Percentiles rank a stretch among this genome's conserved stretches.
These are phyloP conservation scores for Cyanoliseus patagonus DNA, from an alignment of 2,113 vertebrate species.

Conservation along the genomic window DNA sequence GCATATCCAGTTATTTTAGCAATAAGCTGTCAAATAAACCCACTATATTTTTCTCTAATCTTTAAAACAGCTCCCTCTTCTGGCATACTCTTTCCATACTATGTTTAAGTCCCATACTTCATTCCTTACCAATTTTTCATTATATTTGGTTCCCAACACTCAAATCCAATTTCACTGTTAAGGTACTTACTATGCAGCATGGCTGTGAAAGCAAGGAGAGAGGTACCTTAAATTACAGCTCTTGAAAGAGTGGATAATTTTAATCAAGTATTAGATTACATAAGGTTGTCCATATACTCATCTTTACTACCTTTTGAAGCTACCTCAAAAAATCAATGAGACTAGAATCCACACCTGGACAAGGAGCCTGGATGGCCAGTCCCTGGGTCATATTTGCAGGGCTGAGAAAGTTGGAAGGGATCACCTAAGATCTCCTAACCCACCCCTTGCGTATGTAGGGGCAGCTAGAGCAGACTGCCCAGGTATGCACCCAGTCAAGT, in stretches of 20 bases:
- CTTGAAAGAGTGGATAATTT: neutral
- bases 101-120: neutral
- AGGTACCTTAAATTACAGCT: neutral
- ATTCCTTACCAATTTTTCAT: neutral
- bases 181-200: neutral
- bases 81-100: slow-evolving; percentile 11
- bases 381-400: neutral
- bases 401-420: neutral
- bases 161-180: neutral
- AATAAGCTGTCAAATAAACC: neutral
- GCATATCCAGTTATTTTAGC: neutral
- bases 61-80: slow-evolving; percentile 72
- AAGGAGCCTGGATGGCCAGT: neutral
- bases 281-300: neutral
- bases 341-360: neutral
- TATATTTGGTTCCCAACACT: neutral
- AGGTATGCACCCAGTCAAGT: neutral
- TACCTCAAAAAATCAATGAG: neutral
- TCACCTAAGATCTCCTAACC: neutral
- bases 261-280: neutral
- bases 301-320: neutral
- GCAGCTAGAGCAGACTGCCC: neutral
- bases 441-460: accelerated
- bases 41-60: neutral
- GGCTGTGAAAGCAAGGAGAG: neutral